These are phyloP conservation scores for Phalacrocorax brasilianus DNA, from an alignment of 2,113 vertebrate genomes.

Conservation along the genomic window DNA sequence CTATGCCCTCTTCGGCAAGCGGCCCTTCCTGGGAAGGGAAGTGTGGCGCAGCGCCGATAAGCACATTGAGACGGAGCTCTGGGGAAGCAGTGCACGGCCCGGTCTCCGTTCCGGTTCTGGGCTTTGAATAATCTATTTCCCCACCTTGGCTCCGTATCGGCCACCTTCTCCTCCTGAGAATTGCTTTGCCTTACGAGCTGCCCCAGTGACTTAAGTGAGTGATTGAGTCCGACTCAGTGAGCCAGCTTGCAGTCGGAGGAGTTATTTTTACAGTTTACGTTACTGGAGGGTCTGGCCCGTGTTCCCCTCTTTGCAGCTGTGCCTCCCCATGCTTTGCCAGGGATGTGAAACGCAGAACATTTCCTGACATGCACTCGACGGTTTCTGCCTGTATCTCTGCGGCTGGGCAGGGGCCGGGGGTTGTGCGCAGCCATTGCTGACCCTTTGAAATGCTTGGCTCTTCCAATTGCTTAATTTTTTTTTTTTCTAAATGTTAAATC, in stretches of 20 bases:
- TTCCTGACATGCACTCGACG: not conserved
- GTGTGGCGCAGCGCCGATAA: not conserved
- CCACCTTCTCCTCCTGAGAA: not conserved
- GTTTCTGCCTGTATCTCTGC: not conserved
- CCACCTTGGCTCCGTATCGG: not conserved
- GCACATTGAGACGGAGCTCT: not conserved
- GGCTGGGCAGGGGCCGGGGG: not conserved
- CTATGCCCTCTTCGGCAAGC: not conserved
- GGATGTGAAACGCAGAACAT: not conserved
- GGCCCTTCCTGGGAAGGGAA: not conserved
- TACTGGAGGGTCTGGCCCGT: not conserved
- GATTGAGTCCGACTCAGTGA: not conserved
- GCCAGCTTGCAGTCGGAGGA: not conserved
- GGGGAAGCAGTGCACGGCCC: not conserved
- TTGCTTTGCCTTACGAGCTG: not conserved
- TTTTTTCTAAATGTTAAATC: not conserved
- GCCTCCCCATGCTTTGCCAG: not conserved
- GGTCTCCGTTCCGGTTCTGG: fast-evolving
- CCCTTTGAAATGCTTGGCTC: not conserved
- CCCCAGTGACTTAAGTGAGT: not conserved
- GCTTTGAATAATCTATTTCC: fast-evolving
- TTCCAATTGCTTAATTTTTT: not conserved
- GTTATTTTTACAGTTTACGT: not conserved
- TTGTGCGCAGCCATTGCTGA: not conserved
- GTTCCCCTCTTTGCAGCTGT: not conserved